phyloP scores from a whole-genome alignment of 2,888 invertebrate genomes.

The Autographa pulchrina region DNA sequence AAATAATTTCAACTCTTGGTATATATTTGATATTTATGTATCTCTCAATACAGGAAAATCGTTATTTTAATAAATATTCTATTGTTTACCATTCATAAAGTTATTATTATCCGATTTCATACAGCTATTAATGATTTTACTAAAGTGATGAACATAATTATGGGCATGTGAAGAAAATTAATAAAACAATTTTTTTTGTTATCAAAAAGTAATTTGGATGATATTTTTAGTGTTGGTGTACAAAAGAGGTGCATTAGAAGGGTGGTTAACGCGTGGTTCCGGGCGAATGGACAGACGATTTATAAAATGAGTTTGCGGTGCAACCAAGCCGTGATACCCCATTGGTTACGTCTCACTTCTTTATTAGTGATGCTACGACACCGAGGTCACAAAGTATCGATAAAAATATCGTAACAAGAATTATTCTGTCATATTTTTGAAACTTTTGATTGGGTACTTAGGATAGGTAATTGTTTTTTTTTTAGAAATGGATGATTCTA shows the following conservation, averaged over 20 bases:
- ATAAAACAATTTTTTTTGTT: constrained; percentile 22
- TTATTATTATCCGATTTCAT: no score
- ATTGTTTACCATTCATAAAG: no score
- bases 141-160: no score
- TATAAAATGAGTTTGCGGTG: constrained; percentile 89
- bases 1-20: no score
- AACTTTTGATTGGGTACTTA: background rate
- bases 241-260: constrained; percentile 76
- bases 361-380: constrained; percentile 71
- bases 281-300: constrained; percentile 85
- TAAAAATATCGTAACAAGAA: constrained; percentile 24
- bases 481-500: no score
- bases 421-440: background rate
- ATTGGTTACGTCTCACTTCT: constrained; percentile 89
- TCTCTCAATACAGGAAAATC: no score
- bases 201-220: constrained; percentile 33
- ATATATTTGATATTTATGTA: no score
- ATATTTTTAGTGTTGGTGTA: constrained; percentile 64
- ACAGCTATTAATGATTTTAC: no score
- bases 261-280: constrained; percentile 87
- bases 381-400: constrained; percentile 49
- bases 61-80: no score
- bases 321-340: constrained; percentile 88
- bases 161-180: background rate
- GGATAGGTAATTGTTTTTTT: no score